Evolutionary conservation across 2,113 vertebrate genomes (phyloP), one percentile per base, ranked within the genome.

Genomic region (Callipepla squamata): DNA sequence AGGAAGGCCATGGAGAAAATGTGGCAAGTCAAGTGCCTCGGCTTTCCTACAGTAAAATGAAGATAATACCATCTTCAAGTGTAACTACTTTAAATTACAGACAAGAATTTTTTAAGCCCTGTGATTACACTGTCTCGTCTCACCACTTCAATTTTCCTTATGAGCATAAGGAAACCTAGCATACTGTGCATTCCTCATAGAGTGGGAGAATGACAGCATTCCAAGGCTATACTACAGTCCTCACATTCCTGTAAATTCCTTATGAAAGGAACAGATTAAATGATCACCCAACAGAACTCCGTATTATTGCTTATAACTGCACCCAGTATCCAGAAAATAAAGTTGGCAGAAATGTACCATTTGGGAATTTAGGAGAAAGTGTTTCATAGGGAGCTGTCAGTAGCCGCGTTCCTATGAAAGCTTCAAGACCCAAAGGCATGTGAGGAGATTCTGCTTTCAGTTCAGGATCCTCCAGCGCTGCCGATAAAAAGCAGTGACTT

Each of bases 401-500:
- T 38, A 30, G 65, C 48, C 78, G 61, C 28, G 18, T 21, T 72
- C 83, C 93, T 92, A 57, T 86, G 79, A 47, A 80, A 90, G 73
- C 93, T 94, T 86, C 65, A 57, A 42, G 73, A 81, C 85, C 90
- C 88, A 57, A 61, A 94, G 69, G 73, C 80, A 36, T 68, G 51
- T 75, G 83, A 86, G 61, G 80, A 90, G 92, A 90, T 80, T 59
- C 92, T 88, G 80, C 80, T 93, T 86, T 73, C 88, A 90, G 73
- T 20, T 92, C 76, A 68, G 92, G 26, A 83, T 83, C 86, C 90
- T 92, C 62, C 89, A 77, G 59, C 1, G 1, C 58, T 44, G 53
- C 85, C 9, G 67, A 94, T 36, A 85, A 85, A 95, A 76, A 0
- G 11, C 61, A 58, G 66, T 36, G 48, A 80, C 65, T 90, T 74